A percentile compares a stretch with the other conserved stretches of the same genome.
These are phyloP conservation scores for Cremastinae sp. DNA, from an alignment of 2,888 invertebrate species.

Conservation along the genomic window DNA sequence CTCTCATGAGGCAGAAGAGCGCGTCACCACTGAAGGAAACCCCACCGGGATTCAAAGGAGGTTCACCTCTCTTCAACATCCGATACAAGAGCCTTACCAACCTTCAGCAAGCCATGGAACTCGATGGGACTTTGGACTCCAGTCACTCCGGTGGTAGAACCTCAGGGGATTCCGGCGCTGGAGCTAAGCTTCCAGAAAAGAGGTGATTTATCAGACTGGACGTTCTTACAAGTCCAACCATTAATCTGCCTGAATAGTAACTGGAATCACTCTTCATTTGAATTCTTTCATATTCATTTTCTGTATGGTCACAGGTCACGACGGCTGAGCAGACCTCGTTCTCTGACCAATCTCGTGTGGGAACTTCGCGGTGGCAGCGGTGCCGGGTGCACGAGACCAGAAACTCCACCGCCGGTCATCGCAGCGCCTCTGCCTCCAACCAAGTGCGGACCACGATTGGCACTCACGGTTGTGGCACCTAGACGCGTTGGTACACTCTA, in stretches of 20 bases:
- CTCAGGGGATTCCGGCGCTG: conserved; percentile 90
- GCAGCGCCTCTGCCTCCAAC: conserved; percentile 79
- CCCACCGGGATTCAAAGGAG: conserved; percentile 86
- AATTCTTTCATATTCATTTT: background rate
- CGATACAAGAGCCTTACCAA: conserved; percentile 84
- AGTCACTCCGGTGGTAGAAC: conserved; percentile 93
- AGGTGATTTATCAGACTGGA: conserved; percentile 78
- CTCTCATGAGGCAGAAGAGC: conserved; percentile 86
- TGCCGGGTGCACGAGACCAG: conserved; percentile 75
- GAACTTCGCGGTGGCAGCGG: conserved; percentile 81
- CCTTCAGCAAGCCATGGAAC: conserved; percentile 86
- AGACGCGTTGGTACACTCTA: conserved; percentile 80
- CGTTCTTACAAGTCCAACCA: conserved; percentile 1
- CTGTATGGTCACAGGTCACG: conserved; percentile 81
- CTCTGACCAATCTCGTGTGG: conserved; percentile 93
- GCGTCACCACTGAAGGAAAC: conserved; percentile 87
- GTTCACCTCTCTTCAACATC: conserved; percentile 89
- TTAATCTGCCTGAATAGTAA: background rate
- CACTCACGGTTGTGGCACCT: conserved; percentile 80
- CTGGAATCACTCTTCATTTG: background rate
- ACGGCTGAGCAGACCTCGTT: conserved; percentile 90
- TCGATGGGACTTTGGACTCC: conserved; percentile 93
- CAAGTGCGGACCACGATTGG: conserved; percentile 81
- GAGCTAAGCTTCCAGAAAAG: conserved; percentile 91
- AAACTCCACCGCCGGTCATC: conserved; percentile 77